phyloP scores from a whole-genome alignment of 1,140 invertebrate species.

The Oedothorax gibbosus region DNA sequence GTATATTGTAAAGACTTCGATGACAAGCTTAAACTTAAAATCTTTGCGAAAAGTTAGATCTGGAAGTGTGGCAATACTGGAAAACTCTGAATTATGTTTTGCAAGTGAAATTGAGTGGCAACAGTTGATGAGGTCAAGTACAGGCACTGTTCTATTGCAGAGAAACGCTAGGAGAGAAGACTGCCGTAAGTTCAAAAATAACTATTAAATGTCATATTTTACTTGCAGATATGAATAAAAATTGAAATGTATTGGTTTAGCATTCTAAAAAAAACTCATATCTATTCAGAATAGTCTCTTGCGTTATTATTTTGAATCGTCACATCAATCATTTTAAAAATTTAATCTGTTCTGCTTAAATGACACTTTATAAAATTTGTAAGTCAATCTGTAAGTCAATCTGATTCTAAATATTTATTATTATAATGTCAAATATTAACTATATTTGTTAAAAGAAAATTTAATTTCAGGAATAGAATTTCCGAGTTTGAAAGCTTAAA shows the following conservation, averaged over 20 bases:
- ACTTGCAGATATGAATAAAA: neutral
- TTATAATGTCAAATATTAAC: too few relatives aligned
- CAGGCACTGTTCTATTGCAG: slow-evolving; percentile 78
- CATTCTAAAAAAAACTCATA: neutral
- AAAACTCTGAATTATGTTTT: slow-evolving; percentile 91
- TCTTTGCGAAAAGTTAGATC: slow-evolving; percentile 88
- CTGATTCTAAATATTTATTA: too few relatives aligned
- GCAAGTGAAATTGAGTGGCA: slow-evolving; percentile 88
- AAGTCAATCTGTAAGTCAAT: too few relatives aligned
- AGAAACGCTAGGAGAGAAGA: slow-evolving; percentile 78
- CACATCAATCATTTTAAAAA: too few relatives aligned
- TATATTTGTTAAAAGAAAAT: too few relatives aligned
- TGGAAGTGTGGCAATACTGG: slow-evolving; percentile 87
- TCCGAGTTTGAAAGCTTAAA: too few relatives aligned
- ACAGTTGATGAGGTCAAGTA: slow-evolving; percentile 79
- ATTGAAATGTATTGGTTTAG: too few relatives aligned
- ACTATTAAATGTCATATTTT: neutral
- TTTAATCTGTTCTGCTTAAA: too few relatives aligned
- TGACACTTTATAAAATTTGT: too few relatives aligned
- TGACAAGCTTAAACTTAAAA: slow-evolving; percentile 84
- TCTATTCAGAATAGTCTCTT: neutral
- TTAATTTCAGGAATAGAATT: too few relatives aligned
- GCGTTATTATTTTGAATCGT: neutral
- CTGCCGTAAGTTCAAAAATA: slow-evolving; percentile 82
- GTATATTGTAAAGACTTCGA: slow-evolving; percentile 90